Evolutionary conservation across 37 sponge, comb jelly and placozoan species (phyloP).

Genomic region (Diacarnus erythraeanus): DNA sequence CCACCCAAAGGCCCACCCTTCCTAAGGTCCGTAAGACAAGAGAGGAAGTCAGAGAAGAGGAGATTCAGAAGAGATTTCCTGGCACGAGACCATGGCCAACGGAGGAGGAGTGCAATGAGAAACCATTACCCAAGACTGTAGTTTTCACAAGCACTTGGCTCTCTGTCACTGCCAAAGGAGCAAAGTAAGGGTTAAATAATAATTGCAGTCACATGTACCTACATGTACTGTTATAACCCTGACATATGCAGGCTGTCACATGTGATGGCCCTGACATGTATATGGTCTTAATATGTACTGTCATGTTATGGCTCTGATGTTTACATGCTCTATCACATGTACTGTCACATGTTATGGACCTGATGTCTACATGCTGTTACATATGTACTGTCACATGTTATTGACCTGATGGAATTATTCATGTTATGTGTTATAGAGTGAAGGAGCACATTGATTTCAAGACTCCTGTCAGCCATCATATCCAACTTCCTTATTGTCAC

Average conservation of each 20-base stretch:
- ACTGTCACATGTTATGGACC: no score
- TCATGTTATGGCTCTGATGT: no score
- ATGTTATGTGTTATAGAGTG: conserved; percentile 33
- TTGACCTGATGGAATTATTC: no score
- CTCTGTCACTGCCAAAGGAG: conserved; percentile 72
- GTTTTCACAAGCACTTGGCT: conserved; percentile 79
- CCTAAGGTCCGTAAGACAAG: not conserved
- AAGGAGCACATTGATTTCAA: conserved; percentile 56
- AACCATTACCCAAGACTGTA: conserved; percentile 26
- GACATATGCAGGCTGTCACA: no score
- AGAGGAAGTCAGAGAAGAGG: conserved; percentile 19
- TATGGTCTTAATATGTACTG: no score
- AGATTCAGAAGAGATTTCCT: conserved; percentile 31
- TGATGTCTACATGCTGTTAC: no score
- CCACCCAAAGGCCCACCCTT: not conserved
- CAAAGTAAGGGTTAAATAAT: conserved; percentile 53
- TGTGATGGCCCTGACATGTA: no score
- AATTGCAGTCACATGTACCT: no score
- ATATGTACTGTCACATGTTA: no score
- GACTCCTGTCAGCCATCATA: conserved; percentile 20
- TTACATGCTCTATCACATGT: no score
- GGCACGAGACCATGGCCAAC: conserved; percentile 50
- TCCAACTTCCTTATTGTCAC: conserved; percentile 52
- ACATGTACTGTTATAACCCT: no score
- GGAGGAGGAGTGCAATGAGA: conserved; percentile 55